A percentile compares a stretch with the other conserved stretches of the same genome.
Evolutionary conservation across 2,888 invertebrate species (phyloP).

Genomic region (Celastrina argiolus): DNA sequence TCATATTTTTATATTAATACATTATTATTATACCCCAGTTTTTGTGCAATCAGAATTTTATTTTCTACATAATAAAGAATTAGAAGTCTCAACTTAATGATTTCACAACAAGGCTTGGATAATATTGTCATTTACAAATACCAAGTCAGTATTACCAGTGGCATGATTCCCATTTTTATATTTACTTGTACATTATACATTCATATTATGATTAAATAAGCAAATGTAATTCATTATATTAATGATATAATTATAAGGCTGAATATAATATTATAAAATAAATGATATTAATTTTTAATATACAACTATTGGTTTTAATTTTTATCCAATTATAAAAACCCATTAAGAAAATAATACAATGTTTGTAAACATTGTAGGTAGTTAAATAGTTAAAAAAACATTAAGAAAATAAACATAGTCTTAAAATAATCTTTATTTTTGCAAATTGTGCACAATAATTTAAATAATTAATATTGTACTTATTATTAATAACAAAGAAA

Average conservation of each 20-base stretch:
- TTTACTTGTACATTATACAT: conserved; percentile 10
- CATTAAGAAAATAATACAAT: neutral
- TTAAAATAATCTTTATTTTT: too few relatives aligned
- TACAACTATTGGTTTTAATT: conserved; percentile 26
- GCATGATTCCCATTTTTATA: neutral
- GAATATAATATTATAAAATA: conserved; percentile 40
- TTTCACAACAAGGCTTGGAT: neutral
- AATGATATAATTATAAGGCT: conserved; percentile 44
- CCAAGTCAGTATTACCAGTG: conserved; percentile 20
- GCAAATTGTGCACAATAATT: too few relatives aligned
- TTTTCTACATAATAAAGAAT: neutral
- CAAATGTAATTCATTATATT: conserved; percentile 44
- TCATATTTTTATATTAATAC: neutral
- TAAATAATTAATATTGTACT: too few relatives aligned
- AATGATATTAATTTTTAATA: conserved; percentile 36
- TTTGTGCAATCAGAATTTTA: neutral
- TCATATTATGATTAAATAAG: neutral
- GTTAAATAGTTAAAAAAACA: neutral
- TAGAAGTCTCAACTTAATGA: neutral
- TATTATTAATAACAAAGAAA: too few relatives aligned
- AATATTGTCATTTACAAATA: neutral
- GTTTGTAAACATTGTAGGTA: neutral
- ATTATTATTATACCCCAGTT: neutral
- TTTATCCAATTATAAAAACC: neutral
- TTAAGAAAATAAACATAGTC: too few relatives aligned